Percentiles rank a stretch among this genome's conserved stretches.
Evolutionary conservation across 2,797 vertebrate species (phyloP).

Genomic region (Ctenosaura bakeri): DNA sequence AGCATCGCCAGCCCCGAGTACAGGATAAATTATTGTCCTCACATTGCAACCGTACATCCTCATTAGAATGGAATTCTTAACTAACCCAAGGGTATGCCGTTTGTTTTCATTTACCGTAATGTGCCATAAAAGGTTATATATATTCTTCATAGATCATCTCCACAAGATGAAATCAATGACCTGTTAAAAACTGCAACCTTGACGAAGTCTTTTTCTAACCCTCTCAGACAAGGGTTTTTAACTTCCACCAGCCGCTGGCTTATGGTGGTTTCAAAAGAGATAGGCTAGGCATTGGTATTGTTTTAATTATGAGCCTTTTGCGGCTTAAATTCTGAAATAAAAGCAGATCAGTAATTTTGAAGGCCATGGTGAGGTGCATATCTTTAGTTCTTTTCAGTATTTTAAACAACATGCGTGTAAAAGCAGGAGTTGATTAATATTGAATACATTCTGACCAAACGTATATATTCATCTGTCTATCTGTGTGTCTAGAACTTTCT

Average conservation of each 20-base stretch:
- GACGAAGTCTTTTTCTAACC: conserved; percentile 68
- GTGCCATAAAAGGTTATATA: conserved; percentile 51
- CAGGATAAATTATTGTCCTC: conserved; percentile 63
- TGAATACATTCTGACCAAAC: background rate
- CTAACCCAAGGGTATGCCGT: conserved; percentile 56
- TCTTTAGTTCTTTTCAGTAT: background rate
- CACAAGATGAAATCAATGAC: conserved; percentile 66
- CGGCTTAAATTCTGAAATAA: conserved; percentile 43
- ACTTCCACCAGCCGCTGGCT: conserved; percentile 57
- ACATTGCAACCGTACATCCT: conserved; percentile 60
- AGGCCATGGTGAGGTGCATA: background rate
- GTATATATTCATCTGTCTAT: too few relatives aligned
- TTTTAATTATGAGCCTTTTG: conserved; percentile 28
- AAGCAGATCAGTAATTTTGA: conserved; percentile 12
- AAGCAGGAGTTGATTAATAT: background rate
- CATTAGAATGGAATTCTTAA: conserved; percentile 63
- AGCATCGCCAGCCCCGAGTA: conserved; percentile 39
- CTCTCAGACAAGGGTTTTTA: conserved; percentile 66
- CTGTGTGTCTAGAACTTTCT: too few relatives aligned
- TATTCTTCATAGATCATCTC: conserved; percentile 62
- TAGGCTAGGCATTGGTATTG: background rate
- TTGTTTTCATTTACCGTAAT: conserved; percentile 54
- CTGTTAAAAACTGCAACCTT: conserved; percentile 67
- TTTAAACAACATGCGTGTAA: background rate
- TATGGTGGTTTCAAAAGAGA: conserved; percentile 51